Evolutionary conservation across 2,113 vertebrate genomes (phyloP).

Genomic region (Heterotis niloticus): DNA sequence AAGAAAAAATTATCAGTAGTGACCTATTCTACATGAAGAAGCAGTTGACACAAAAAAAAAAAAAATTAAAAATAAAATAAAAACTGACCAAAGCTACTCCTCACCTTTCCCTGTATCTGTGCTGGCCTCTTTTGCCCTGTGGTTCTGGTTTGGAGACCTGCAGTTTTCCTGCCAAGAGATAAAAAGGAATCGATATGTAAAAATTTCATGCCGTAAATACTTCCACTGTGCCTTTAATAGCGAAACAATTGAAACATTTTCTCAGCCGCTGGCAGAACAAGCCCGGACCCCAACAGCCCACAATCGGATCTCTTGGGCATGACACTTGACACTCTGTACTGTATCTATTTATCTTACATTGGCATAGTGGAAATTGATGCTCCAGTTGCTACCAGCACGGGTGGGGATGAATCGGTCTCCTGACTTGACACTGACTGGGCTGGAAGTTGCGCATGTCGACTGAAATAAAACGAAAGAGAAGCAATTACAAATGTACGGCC

Average conservation of each 20-base stretch:
- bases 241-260: no score
- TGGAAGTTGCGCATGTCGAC: slow-evolving; percentile 59
- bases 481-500: neutral
- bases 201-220: neutral
- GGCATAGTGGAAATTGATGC: slow-evolving; percentile 73
- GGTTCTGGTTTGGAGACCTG: slow-evolving; percentile 67
- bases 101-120: slow-evolving; percentile 72
- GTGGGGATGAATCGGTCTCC: slow-evolving; percentile 73
- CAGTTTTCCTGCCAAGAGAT: slow-evolving; percentile 66
- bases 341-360: slow-evolving; percentile 53
- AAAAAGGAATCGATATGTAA: neutral
- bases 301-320: neutral
- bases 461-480: slow-evolving; percentile 32
- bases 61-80: neutral
- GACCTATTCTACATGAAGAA: neutral
- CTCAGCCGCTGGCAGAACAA: neutral
- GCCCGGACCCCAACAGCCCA: neutral
- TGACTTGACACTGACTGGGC: slow-evolving; percentile 63
- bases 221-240: neutral
- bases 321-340: neutral
- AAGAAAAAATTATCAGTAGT: neutral
- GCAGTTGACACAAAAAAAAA: neutral
- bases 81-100: neutral
- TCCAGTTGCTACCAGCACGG: slow-evolving; percentile 75
- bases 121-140: slow-evolving; percentile 64